Base-by-base conservation (phyloP, 2,888 invertebrate species). In the Chironomus riparius region DNA sequence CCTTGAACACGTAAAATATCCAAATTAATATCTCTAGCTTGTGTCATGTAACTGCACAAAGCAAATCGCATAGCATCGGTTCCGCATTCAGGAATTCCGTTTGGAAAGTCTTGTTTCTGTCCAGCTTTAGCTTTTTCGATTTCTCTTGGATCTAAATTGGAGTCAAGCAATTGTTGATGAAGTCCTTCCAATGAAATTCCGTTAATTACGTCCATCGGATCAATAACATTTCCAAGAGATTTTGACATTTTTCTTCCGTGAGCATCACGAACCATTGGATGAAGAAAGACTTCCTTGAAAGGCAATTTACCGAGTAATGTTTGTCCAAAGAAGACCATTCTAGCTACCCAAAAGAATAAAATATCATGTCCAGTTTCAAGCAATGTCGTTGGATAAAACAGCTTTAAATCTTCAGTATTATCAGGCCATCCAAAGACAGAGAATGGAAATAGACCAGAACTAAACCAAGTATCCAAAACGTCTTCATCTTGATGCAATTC, bases 171-270 rank as follows among this genome's bases (percentile, higher is more conserved):
- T 81, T 92, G 91, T 2, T 87, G 86, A 80, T 96, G 90, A 1
- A 97, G 86, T 81, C 91, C 90, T 81, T 94, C 90, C 70, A 98
- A 84, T 0, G 91, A 87, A 78, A 94, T 91, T 3, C 98, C 98
- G 6, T 86, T 85, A 77, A 99, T 97, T 1, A 99, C 96, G 83
- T 98, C 95, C 84, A 98, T 89, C 0, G 99, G 99, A 85, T 98
- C 97, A 79, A 99, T 93, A 3, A 98, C 97, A 83, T 99, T 99
- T 76, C 99, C 99, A 77, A 98, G 86, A 0, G 97, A 98, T 83
- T 99, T 99, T 79, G 97, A 97, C 99, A 99, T 99, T 86, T 99
- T 99, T 76, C 97, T 89, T 0, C 99, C 99, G 82, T 98, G 97
- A 0, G 98, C 95, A 85, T 99, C 99, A 76, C 99, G 90, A 1